Conservation (phyloP, 2,113 vertebrate species). For the Thamnophis sirtalis region DNA sequence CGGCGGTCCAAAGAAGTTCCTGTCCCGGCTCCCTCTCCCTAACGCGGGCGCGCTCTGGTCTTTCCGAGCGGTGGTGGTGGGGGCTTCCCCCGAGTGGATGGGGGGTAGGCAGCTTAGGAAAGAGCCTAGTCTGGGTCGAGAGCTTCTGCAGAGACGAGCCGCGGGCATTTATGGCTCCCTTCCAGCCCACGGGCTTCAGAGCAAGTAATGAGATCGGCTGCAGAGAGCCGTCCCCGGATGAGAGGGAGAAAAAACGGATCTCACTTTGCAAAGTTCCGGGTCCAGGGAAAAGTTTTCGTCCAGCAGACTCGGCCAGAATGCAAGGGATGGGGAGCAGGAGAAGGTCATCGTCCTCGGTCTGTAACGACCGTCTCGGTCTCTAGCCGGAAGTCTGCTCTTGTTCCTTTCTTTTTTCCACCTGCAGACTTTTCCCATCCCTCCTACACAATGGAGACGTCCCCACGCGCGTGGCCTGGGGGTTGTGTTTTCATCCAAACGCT, state of each 20-base stretch:
- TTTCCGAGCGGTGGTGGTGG: not conserved
- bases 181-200: not conserved
- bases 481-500: not conserved
- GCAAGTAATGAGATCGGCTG: not conserved
- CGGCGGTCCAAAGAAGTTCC: not conserved
- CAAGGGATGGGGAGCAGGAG: not conserved
- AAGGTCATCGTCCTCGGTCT: not conserved
- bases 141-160: not conserved
- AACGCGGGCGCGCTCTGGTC: not conserved
- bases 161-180: not conserved
- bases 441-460: not conserved
- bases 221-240: not conserved
- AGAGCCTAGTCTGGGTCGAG: not conserved
- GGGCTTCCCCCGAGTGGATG: not conserved
- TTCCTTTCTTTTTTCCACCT: not conserved
- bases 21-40: not conserved
- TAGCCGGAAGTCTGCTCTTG: not conserved
- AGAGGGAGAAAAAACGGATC: not conserved
- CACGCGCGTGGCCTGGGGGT: not conserved
- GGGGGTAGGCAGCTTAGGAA: not conserved
- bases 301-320: not conserved
- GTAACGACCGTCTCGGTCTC: not conserved
- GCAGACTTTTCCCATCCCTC: not conserved
- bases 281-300: not conserved
- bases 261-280: not conserved